phyloP scores from a whole-genome alignment of 2,888 invertebrate species.

The Bibio marci region DNA sequence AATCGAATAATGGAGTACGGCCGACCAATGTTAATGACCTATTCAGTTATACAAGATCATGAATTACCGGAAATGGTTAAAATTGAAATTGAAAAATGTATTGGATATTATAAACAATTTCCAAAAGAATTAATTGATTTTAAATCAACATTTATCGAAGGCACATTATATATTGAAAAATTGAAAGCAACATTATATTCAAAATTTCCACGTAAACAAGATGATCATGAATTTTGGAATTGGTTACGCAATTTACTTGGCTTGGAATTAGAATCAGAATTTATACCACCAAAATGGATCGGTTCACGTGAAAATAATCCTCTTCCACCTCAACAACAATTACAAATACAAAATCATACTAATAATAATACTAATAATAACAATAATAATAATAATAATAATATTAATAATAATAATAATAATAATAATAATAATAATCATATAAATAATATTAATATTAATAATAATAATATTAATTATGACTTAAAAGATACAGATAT shows the following conservation, averaged over 20 bases:
- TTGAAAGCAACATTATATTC: constrained; percentile 62
- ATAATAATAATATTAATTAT: not conserved
- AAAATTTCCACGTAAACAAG: constrained; percentile 67
- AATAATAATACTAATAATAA: too few species aligned
- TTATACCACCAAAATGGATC: constrained; percentile 31
- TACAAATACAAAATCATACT: too few species aligned
- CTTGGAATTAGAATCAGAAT: constrained; percentile 53
- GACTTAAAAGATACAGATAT: constrained; percentile 1
- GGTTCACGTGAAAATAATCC: constrained; percentile 13
- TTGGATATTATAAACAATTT: constrained; percentile 60
- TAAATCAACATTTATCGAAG: constrained; percentile 29
- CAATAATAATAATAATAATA: too few species aligned
- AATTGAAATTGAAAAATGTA: constrained; percentile 70
- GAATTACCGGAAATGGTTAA: constrained; percentile 65
- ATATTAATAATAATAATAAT: not conserved
- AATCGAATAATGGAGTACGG: constrained; percentile 83
- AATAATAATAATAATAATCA: not conserved
- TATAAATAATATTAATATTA: too few species aligned
- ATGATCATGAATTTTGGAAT: constrained; percentile 61
- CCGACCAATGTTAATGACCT: constrained; percentile 78
- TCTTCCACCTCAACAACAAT: not conserved
- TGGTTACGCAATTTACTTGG: constrained; percentile 59
- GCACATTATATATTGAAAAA: constrained; percentile 68
- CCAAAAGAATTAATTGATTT: constrained; percentile 50
- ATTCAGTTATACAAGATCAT: constrained; percentile 70